phyloP scores from a whole-genome alignment of 53 echinoderm and acorn worm genomes.

The Arbacia lixula region DNA sequence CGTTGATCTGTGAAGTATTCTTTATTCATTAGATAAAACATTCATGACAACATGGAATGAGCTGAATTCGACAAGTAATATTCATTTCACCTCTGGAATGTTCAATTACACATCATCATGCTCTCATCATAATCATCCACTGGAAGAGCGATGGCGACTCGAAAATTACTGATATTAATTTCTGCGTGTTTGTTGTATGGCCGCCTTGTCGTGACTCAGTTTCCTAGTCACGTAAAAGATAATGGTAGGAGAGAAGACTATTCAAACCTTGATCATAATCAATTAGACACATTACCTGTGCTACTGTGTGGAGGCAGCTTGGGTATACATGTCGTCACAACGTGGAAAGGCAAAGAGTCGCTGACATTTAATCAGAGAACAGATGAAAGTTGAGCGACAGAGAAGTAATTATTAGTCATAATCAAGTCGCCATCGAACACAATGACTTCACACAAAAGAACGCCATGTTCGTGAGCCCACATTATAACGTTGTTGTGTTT shows the following conservation, averaged over 20 bases:
- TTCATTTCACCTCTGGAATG: slow-evolving; percentile 20
- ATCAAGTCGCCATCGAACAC: not conserved
- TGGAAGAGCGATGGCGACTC: too few species aligned
- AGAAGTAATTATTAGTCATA: slow-evolving; percentile 11
- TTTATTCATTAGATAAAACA: too few species aligned
- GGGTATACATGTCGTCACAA: slow-evolving; percentile 15
- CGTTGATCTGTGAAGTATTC: too few species aligned
- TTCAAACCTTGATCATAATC: slow-evolving; percentile 3
- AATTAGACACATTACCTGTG: slow-evolving; percentile 38
- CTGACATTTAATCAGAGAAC: not conserved
- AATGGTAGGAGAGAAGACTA: slow-evolving; percentile 13
- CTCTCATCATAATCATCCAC: too few species aligned
- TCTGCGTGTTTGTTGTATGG: too few species aligned
- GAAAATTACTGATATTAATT: too few species aligned
- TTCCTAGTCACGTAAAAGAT: slow-evolving; percentile 42
- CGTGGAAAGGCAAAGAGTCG: not conserved
- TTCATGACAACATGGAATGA: too few species aligned
- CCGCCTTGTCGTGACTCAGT: slow-evolving; percentile 12
- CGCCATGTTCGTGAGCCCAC: slow-evolving; percentile 31
- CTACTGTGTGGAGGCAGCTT: slow-evolving; percentile 4
- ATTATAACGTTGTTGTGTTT: too few species aligned
- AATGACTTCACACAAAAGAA: slow-evolving; percentile 11
- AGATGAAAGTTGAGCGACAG: not conserved
- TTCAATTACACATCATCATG: slow-evolving; percentile 12
- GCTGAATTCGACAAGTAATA: too few species aligned